phyloP scores from a whole-genome alignment of 2,888 invertebrate species.

The Lycaena phlaeas region DNA sequence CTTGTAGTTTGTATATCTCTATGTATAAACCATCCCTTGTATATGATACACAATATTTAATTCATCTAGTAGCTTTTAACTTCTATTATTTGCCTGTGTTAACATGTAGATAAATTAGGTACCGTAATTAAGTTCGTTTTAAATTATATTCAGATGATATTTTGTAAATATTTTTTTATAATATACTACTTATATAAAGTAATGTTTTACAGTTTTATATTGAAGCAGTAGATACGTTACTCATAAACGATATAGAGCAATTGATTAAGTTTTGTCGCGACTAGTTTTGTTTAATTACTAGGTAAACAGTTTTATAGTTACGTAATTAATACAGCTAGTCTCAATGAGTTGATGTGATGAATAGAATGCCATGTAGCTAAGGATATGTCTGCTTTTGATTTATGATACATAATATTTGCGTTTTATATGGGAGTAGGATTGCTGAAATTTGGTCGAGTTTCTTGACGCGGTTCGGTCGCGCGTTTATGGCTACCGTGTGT shows the following conservation, averaged over 20 bases:
- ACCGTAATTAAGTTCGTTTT: conserved; percentile 22
- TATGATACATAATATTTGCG: conserved; percentile 12
- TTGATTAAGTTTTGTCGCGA: conserved; percentile 39
- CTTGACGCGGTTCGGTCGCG: too few species aligned
- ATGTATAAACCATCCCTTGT: conserved; percentile 18
- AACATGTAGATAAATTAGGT: conserved; percentile 23
- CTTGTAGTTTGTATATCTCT: conserved; percentile 46
- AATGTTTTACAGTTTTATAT: conserved; percentile 10
- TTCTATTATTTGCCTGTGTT: conserved; percentile 22
- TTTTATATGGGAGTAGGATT: background rate
- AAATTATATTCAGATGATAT: conserved; percentile 25
- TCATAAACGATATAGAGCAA: conserved; percentile 31
- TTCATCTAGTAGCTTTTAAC: conserved; percentile 17
- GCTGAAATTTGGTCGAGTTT: background rate
- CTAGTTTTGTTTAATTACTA: conserved; percentile 69
- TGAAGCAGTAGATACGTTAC: conserved; percentile 15
- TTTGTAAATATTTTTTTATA: conserved; percentile 26
- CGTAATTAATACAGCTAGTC: conserved; percentile 71
- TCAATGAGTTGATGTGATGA: conserved; percentile 67
- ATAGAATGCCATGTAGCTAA: conserved; percentile 60
- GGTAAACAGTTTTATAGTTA: conserved; percentile 50
- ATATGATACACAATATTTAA: conserved; percentile 13
- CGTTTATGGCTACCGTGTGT: conserved; percentile 1
- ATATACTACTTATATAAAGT: conserved; percentile 20
- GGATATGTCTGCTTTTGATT: conserved; percentile 29